These are phyloP conservation scores for Microvelia longipes DNA, from an alignment of 1,140 invertebrate genomes.

Conservation along the genomic window DNA sequence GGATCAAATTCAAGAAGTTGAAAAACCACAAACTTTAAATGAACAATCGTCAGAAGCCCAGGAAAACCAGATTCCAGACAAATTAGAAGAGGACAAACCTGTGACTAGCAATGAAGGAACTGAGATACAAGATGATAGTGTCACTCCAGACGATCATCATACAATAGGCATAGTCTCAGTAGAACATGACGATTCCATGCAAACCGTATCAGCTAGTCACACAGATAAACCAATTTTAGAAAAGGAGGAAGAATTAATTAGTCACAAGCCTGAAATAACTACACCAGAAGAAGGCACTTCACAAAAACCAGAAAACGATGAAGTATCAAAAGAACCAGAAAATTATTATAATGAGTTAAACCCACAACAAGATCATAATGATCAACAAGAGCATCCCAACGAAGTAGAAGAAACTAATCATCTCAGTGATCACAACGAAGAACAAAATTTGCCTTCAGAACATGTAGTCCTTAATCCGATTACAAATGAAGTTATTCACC, in stretches of 20 bases:
- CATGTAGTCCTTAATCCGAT: neutral
- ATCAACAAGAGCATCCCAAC: neutral
- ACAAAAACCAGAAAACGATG: neutral
- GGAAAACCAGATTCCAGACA: no score
- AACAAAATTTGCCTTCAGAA: no score
- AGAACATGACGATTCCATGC: neutral
- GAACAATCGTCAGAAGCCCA: no score
- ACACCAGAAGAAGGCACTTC: neutral
- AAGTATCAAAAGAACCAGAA: neutral
- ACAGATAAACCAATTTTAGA: neutral
- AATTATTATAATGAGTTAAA: neutral
- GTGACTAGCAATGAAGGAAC: no score
- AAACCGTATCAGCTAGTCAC: neutral
- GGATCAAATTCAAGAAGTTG: no score
- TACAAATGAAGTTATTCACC: neutral
- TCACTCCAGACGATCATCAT: neutral
- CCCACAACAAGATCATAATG: neutral
- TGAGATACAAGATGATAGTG: no score
- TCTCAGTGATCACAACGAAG: neutral
- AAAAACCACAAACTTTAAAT: no score
- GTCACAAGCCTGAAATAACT: neutral
- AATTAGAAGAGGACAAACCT: no score
- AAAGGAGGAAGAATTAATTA: neutral
- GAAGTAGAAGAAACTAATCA: neutral
- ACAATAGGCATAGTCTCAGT: neutral